These are phyloP conservation scores for Ochropleura leucogaster DNA, from an alignment of 2,888 invertebrate species.

Conservation along the genomic window DNA sequence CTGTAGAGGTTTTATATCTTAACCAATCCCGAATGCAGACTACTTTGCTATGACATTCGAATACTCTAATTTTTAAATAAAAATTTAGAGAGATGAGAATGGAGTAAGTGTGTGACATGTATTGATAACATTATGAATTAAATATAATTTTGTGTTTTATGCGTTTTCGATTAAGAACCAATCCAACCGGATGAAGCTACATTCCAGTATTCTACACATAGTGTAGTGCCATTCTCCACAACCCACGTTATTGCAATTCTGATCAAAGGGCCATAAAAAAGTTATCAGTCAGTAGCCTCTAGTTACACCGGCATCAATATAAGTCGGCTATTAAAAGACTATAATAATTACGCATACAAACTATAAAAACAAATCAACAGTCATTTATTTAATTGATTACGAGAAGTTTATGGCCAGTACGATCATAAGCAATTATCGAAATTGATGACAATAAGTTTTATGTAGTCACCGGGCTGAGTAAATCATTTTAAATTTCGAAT, in stretches of 20 bases:
- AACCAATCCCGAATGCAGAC: too few relatives aligned
- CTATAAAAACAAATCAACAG: slow-evolving; percentile 42
- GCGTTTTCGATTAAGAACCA: too few relatives aligned
- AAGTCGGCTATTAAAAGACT: slow-evolving; percentile 31
- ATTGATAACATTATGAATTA: too few relatives aligned
- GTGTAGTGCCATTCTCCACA: too few relatives aligned
- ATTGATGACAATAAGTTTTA: slow-evolving; percentile 29
- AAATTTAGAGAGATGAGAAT: too few relatives aligned
- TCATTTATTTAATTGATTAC: slow-evolving; percentile 57
- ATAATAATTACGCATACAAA: slow-evolving; percentile 27
- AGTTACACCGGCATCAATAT: slow-evolving; percentile 19
- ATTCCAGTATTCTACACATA: too few relatives aligned
- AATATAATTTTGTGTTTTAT: too few relatives aligned
- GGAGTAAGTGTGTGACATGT: too few relatives aligned
- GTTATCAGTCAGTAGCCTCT: neutral
- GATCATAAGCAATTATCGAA: slow-evolving; percentile 48
- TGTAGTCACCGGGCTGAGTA: slow-evolving; percentile 9
- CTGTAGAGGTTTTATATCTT: too few relatives aligned
- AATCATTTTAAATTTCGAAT: slow-evolving; percentile 27
- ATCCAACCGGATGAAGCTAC: too few relatives aligned
- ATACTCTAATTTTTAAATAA: too few relatives aligned
- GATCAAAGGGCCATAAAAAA: neutral
- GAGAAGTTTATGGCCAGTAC: slow-evolving; percentile 47
- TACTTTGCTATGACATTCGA: too few relatives aligned
- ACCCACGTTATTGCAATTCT: neutral